phyloP scores from a whole-genome alignment of 2,888 invertebrate genomes.

The Cenopis cana region DNA sequence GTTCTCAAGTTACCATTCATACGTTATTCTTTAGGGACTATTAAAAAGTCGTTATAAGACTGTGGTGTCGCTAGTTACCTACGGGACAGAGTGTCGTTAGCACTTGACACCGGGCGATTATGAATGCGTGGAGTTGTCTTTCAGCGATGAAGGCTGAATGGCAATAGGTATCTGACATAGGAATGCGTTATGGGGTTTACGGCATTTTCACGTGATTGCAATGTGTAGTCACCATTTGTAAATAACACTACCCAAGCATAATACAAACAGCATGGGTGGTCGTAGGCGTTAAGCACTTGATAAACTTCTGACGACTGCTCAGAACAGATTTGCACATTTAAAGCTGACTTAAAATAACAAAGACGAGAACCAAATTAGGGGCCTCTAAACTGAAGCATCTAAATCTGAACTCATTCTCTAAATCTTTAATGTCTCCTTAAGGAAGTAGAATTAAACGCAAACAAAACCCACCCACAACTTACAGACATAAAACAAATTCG shows the following conservation, averaged over 20 bases:
- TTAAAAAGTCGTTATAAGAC: conserved; percentile 79
- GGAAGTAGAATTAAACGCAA: conserved; percentile 49
- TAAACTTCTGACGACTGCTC: not conserved
- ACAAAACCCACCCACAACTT: conserved; percentile 80
- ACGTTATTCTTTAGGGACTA: conserved; percentile 77
- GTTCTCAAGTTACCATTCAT: conserved; percentile 83
- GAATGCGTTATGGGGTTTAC: conserved; percentile 22
- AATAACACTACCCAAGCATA: not conserved
- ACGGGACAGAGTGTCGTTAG: conserved; percentile 83
- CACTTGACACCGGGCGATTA: conserved; percentile 79
- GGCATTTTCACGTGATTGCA: conserved; percentile 2
- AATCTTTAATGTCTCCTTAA: conserved; percentile 20
- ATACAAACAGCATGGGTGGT: conserved; percentile 4
- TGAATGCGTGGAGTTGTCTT: conserved; percentile 63
- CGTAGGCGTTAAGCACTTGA: conserved; percentile 9
- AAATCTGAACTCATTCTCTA: not conserved
- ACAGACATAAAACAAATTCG: conserved; percentile 80
- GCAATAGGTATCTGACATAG: conserved; percentile 36
- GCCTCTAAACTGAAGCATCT: not conserved
- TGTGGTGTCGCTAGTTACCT: conserved; percentile 69
- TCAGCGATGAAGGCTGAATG: conserved; percentile 51
- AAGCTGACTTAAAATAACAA: not conserved
- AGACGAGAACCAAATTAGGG: not conserved
- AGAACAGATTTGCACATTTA: not conserved
- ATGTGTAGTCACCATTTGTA: not conserved